Evolutionary conservation across 2,797 vertebrate species (phyloP).

Genomic region (Vultur gryphus): DNA sequence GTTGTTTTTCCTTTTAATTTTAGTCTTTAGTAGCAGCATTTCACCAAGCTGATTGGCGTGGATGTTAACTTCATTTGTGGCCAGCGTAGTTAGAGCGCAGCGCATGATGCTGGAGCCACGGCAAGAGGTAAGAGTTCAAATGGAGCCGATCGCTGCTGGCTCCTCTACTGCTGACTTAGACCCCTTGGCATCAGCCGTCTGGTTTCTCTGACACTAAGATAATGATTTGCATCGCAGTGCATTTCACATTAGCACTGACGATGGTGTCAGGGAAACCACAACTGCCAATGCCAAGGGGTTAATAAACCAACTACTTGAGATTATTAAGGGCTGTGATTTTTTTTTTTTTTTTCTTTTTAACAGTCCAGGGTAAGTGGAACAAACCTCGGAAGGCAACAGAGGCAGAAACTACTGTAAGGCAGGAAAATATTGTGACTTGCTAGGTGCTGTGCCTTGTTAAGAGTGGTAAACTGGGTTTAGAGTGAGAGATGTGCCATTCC

Average conservation of each 20-base stretch:
- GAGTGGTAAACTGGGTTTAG: not conserved
- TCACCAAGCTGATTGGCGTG: not conserved
- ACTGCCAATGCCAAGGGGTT: conserved; percentile 21
- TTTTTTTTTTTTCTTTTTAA: not conserved
- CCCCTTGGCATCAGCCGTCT: not conserved
- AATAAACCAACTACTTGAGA: conserved; percentile 20
- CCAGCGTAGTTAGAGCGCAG: not conserved
- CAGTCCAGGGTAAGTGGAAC: not conserved
- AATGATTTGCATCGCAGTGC: not conserved
- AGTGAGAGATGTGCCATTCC: not conserved
- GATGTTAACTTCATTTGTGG: not conserved
- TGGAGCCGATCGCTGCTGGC: not conserved
- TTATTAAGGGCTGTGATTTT: not conserved
- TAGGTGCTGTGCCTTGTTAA: not conserved
- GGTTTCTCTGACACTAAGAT: not conserved
- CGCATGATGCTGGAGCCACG: not conserved
- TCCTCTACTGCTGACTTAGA: not conserved
- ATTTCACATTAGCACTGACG: not conserved
- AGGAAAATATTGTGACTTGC: not conserved
- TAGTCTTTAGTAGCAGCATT: not conserved
- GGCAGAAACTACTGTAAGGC: not conserved
- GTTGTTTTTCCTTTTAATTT: not conserved
- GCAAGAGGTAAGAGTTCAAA: not conserved
- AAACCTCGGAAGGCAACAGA: not conserved
- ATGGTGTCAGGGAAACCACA: not conserved